Conservation (phyloP, 2,888 invertebrate genomes). For the Philonicus albiceps region DNA sequence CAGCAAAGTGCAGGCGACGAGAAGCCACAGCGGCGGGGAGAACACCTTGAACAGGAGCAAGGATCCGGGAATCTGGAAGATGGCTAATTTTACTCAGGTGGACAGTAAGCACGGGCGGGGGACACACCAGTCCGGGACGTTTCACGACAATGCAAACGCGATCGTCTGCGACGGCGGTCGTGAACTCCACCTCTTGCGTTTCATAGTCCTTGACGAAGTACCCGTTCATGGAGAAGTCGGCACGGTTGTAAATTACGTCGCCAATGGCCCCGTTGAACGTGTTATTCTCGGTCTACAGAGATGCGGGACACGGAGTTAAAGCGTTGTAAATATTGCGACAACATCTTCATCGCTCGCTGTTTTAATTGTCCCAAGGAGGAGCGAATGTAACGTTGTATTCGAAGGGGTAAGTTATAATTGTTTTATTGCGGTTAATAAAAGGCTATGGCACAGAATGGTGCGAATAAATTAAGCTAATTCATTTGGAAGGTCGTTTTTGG, state of each 20-base stretch:
- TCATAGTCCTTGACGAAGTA: slow-evolving; percentile 50
- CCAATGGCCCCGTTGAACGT: slow-evolving; percentile 49
- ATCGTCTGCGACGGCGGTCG: slow-evolving; percentile 47
- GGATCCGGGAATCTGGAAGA: slow-evolving; percentile 44
- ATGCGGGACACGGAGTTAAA: neutral
- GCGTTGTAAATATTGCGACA: neutral
- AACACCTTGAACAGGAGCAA: slow-evolving; percentile 44
- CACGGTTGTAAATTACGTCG: slow-evolving; percentile 47
- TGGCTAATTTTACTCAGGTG: neutral
- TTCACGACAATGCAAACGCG: slow-evolving; percentile 48
- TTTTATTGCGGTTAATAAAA: neutral
- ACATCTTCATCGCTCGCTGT: neutral
- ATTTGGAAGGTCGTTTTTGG: neutral
- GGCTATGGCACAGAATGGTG: neutral
- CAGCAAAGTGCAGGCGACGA: slow-evolving; percentile 41
- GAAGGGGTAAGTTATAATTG: neutral
- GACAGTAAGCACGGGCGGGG: neutral
- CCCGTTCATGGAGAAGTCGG: slow-evolving; percentile 47
- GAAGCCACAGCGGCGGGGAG: slow-evolving; percentile 42
- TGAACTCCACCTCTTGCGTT: slow-evolving; percentile 47
- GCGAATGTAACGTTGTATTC: neutral
- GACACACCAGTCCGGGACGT: slow-evolving; percentile 43
- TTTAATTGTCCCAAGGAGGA: neutral
- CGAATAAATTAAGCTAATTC: neutral
- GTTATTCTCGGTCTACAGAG: slow-evolving; percentile 23